Evolutionary conservation across 2,797 vertebrate species (phyloP).

Genomic region (Okamejei kenojei): DNA sequence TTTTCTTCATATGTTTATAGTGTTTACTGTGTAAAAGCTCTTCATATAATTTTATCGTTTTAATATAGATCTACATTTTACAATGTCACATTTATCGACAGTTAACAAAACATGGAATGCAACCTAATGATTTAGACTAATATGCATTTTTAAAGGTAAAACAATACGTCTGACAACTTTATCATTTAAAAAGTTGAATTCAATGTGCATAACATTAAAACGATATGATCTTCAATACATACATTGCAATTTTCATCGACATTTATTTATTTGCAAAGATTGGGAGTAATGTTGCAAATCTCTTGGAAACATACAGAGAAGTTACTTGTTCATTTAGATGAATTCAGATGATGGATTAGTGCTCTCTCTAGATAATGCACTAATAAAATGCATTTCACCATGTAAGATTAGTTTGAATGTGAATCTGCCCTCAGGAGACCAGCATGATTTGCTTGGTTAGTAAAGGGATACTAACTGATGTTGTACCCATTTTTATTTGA

Average conservation of each 20-base stretch:
- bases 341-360: slow-evolving; percentile 17
- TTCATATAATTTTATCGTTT: neutral
- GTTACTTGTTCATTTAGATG: slow-evolving; percentile 21
- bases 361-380: neutral
- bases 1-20: neutral
- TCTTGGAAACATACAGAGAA: neutral
- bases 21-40: neutral
- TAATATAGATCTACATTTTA: neutral
- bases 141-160: neutral
- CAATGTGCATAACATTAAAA: neutral
- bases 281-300: slow-evolving; percentile 1
- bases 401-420: slow-evolving; percentile 8
- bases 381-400: neutral
- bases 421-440: neutral
- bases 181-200: slow-evolving; percentile 1
- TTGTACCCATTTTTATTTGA: slow-evolving; percentile 11
- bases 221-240: neutral
- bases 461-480: neutral
- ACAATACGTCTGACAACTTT: neutral
- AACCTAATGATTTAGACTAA: neutral
- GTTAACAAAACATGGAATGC: neutral
- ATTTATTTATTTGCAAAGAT: slow-evolving; percentile 28
- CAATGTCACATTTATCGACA: neutral
- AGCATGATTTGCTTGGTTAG: slow-evolving; percentile 9
- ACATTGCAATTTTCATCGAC: neutral